Percentiles rank a stretch among this genome's conserved stretches.
Conservation (phyloP, 2,113 vertebrate genomes). For the Chaenogobius annularis region DNA sequence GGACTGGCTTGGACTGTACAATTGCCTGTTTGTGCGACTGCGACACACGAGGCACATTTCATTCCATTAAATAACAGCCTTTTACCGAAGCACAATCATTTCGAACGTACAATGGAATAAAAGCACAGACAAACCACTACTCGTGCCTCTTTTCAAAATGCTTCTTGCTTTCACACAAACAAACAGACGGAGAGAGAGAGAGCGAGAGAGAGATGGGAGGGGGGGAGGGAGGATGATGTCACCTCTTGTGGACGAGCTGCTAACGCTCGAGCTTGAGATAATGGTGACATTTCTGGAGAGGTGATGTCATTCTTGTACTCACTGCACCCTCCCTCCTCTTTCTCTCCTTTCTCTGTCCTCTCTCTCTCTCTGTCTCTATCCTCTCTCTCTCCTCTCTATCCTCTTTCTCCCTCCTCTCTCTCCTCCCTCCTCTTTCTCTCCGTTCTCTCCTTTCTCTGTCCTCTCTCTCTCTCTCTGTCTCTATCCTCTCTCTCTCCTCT, state of each 20-base stretch:
- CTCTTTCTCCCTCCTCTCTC: neutral
- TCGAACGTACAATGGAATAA: conserved; percentile 29
- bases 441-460: too few species aligned
- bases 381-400: conserved; percentile 32
- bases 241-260: conserved; percentile 61
- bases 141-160: conserved; percentile 29
- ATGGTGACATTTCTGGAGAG: conserved; percentile 76
- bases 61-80: conserved; percentile 6
- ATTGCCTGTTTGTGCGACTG: neutral
- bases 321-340: conserved; percentile 33
- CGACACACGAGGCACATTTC: conserved; percentile 6
- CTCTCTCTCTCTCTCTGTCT: too few species aligned
- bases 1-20: neutral
- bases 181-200: conserved; percentile 25
- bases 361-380: neutral
- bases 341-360: conserved; percentile 25
- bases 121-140: conserved; percentile 49
- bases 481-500: too few species aligned
- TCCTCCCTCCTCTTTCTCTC: too few species aligned
- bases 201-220: conserved; percentile 38
- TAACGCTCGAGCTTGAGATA: conserved; percentile 74
- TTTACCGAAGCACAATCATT: conserved; percentile 4
- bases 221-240: conserved; percentile 72
- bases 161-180: conserved; percentile 46
- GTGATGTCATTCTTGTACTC: conserved; percentile 74